phyloP scores from a whole-genome alignment of 2,888 invertebrate species.

The Caradrina clavipalpis region DNA sequence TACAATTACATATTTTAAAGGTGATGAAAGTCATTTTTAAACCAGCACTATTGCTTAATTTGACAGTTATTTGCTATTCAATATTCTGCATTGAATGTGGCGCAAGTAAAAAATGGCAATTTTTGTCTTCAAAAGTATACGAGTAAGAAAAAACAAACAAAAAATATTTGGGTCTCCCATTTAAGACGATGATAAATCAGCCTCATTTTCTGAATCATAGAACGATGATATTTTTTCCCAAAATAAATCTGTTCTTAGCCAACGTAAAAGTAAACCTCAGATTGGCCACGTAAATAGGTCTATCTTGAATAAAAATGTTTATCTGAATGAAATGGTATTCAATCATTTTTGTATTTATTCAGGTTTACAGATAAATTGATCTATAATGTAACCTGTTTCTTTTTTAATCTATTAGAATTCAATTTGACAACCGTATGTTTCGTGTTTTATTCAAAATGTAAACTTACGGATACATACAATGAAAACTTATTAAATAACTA shows the following conservation, averaged over 20 bases:
- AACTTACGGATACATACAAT: no score
- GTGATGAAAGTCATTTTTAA: no score
- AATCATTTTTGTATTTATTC: constrained; percentile 30
- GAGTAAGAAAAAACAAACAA: not conserved
- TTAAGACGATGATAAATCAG: not conserved
- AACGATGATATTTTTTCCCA: constrained; percentile 7
- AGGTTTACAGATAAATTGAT: constrained; percentile 6
- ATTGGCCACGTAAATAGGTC: constrained; percentile 20
- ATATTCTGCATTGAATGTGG: no score
- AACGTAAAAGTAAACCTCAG: constrained; percentile 28
- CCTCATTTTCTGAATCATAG: not conserved
- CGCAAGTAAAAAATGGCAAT: no score
- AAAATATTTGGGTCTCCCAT: not conserved
- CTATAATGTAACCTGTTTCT: not conserved
- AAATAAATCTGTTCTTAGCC: constrained; percentile 13
- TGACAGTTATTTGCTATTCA: no score
- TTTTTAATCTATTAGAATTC: no score
- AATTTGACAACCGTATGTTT: no score
- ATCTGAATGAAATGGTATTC: constrained; percentile 19
- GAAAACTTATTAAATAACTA: no score
- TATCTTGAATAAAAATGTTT: constrained; percentile 26
- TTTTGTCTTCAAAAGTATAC: not conserved
- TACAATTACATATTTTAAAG: no score
- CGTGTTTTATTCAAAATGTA: no score
- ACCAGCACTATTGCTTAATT: no score